Evolutionary conservation across 2,797 vertebrate genomes (phyloP).

Genomic region (Thalassophryne amazonica): DNA sequence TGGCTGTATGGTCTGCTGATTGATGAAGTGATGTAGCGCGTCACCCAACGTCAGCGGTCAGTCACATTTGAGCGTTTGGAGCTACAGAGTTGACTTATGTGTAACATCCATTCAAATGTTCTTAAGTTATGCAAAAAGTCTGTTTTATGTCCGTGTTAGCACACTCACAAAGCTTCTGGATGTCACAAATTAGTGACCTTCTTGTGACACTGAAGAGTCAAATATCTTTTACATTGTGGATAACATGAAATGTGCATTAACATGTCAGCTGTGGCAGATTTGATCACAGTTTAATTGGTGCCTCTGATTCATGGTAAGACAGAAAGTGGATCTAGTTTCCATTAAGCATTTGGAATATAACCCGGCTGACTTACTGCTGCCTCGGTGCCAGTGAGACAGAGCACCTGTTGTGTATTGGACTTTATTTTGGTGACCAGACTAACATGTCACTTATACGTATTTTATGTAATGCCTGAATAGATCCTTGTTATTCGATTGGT

Average conservation of each 20-base stretch:
- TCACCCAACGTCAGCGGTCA: constrained; percentile 32
- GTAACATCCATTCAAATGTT: constrained; percentile 20
- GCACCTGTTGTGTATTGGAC: constrained; percentile 1
- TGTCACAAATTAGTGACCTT: constrained; percentile 32
- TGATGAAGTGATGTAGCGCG: constrained; percentile 51
- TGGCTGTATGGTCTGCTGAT: constrained; percentile 67
- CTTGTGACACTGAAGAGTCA: constrained; percentile 11
- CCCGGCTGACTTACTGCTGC: constrained; percentile 10
- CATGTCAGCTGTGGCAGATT: constrained; percentile 7
- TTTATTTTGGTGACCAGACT: constrained; percentile 3
- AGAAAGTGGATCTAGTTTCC: constrained; percentile 26
- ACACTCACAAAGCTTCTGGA: constrained; percentile 14
- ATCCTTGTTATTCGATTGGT: too few relatives aligned
- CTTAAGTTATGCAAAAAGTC: constrained; percentile 23
- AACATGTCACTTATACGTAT: too few relatives aligned
- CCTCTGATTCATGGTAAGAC: constrained; percentile 35
- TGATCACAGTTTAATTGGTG: constrained; percentile 51
- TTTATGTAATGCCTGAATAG: too few relatives aligned
- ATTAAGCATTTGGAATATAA: constrained; percentile 9
- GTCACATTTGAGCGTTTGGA: constrained; percentile 1
- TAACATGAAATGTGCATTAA: not conserved
- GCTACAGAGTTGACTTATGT: constrained; percentile 34
- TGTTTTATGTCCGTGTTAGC: constrained; percentile 27
- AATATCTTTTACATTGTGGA: constrained; percentile 2
- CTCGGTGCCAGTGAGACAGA: not conserved